Base-by-base conservation (phyloP, 2,888 invertebrate species). In the Eupithecia insigniata region DNA sequence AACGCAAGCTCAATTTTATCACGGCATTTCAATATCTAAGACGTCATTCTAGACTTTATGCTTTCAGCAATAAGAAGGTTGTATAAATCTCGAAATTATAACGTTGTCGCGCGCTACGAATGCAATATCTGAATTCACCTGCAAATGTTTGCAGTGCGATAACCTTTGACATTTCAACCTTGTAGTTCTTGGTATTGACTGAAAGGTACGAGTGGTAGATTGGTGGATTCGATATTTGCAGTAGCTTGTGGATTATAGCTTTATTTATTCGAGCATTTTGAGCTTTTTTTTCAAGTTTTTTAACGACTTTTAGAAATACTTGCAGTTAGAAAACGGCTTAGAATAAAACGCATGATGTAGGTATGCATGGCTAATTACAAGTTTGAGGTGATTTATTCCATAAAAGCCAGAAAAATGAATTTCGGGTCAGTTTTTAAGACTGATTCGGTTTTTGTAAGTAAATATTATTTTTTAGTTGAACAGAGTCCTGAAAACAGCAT, bases 91-190 rank as follows among this genome's bases (percentile, higher is more conserved):
- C 26, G 12, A 30, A 16, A 60, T 60, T 60, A 18, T 18, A 60
- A 30, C 16, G 30, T 30, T 60, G 30, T 60, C 30, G 28, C 28
- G 26, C 28, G 32, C 62, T 22, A 34, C 62, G 22, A 30, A 72
- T 66, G 72, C 69, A 69, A 72, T 72, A 72, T 43, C 66, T 66
- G 26, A 55, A 51, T 70, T 66, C 70, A 67, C 28, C 64, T 58
- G 55, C 61, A 69, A 34, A 66, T 61, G 32, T 66, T 70, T 43
- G n/a, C 67, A 30, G 43, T 18, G 18, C 60, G 18, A 51, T 68
- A 61, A 72, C 51, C 69, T 69, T 66, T 72, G 72, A 66, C 60
- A 60, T 72, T 72, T 60, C 68, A 69, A 66, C 43, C 61, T 66
- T 36, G 61, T 30, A 39, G 51, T 62, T 51, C n/a, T 14, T 46